Base-by-base conservation (phyloP, 2,888 invertebrate species). In the Ectemnius lituratus region DNA sequence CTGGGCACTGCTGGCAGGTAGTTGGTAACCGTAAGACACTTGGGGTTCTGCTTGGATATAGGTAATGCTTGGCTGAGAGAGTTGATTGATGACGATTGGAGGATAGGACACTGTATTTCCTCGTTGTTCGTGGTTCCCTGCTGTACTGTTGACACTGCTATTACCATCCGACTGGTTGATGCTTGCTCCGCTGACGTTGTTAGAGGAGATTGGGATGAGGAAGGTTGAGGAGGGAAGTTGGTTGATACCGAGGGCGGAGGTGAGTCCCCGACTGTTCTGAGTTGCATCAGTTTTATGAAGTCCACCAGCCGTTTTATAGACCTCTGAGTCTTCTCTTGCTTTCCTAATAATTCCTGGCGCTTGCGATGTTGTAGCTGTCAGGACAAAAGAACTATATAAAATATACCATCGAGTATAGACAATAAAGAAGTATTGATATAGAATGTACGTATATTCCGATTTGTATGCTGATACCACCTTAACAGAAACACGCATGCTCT, bases 251-350 rank as follows among this genome's bases (percentile, higher is more conserved):
- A 86, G 75, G 75, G 82, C 74, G 60, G 79, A 70, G 79, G 85
- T 58, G 84, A 85, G 76, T 83, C 85, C 66, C 74, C 75, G 76
- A 52, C 80, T 83, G 79, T 87, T 85, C 76, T 81, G 58, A 79
- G 84, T 72, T 90, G 90, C 83, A 90, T 90, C 87, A 86, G 74
- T 63, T 86, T 89, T 85, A 90, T 89, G 81, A 90, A 90, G 77
- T 90, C 90, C 88, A 88, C 86, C 69, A 90, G 86, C 23, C 90
- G 89, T 63, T 89, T 90, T 87, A 90, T 90, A 67, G 90, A 90
- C 66, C 81, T 90, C 86, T 89, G 90, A 14, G 89, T 90, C 83
- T 85, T 90, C 85, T 90, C 90, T 86, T 90, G 89, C 60, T 90
- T 89, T 83, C 85, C 88, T 85, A 88, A 71, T 76, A 88, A 77